Evolutionary conservation across 2,797 vertebrate species (phyloP).

Genomic region (Distichodus sexfasciatus): DNA sequence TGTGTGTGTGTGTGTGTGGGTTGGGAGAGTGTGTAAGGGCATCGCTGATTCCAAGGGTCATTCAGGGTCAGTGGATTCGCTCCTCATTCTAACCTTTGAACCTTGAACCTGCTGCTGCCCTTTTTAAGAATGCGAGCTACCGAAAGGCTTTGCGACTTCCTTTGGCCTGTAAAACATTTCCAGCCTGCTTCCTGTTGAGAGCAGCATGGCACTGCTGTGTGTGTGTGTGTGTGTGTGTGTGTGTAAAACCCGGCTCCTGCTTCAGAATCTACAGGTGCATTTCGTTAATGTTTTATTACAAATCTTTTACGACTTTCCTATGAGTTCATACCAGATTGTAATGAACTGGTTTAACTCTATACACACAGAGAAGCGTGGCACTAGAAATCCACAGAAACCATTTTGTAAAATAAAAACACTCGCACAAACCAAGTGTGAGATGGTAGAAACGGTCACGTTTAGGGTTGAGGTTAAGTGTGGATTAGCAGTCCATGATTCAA

Average conservation of each 20-base stretch:
- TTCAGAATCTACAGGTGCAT: background rate
- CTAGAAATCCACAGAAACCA: no score
- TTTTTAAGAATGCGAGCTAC: conserved; percentile 67
- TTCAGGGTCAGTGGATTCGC: conserved; percentile 51
- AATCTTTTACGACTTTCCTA: no score
- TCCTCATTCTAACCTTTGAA: conserved; percentile 74
- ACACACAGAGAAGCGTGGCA: no score
- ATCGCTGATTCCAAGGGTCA: conserved; percentile 67
- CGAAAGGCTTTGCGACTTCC: conserved; percentile 69
- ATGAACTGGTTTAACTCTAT: no score
- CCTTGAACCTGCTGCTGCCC: conserved; percentile 60
- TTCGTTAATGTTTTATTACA: background rate
- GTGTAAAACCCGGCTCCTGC: no score
- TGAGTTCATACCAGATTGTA: no score
- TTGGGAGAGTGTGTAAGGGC: conserved; percentile 48
- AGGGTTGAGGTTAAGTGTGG: no score
- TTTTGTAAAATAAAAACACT: no score
- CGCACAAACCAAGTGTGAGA: no score
- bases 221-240: background rate
- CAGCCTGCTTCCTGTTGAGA: background rate
- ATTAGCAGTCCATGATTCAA: no score
- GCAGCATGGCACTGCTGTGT: no score
- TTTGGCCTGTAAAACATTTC: conserved; percentile 43
- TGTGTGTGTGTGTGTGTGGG: background rate
- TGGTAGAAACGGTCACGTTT: no score